Base-by-base conservation (phyloP, 2,113 vertebrate genomes). In the Rostratula benghalensis region DNA sequence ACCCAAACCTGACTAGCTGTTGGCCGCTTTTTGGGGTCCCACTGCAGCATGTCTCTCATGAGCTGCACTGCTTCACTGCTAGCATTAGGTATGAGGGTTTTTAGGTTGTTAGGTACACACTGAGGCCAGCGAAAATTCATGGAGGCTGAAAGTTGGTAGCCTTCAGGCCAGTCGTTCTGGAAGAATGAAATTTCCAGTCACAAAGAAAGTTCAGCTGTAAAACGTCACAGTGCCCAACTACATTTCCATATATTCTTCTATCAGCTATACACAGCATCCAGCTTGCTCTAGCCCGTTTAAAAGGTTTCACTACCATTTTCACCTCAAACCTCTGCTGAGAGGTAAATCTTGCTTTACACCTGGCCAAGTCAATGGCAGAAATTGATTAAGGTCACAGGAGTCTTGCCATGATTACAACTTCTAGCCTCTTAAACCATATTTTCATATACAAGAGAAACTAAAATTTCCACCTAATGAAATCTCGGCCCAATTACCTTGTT, bases 51-150 rank as follows among this genome's bases (percentile, higher is more conserved):
- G 91, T 98, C 98, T 93, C 98, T 98, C 97, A 98, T 98, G 84
- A 98, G 98, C 51, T 98, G 98, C 85, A 98, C 96, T 0, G 98
- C 98, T 90, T 98, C 98, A 10, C 98, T 98, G 93, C 98, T 97
- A 28, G 98, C 98, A 56, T 98, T 98, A 70, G 98, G 98, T 87
- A 98, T 96, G 45, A 98, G 96, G 18, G 97, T 98, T 96, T 98
- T 98, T 21, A 98, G 80, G 95, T 98, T 98, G 86, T 97, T 98
- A 63, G 98, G 98, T 11, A 98, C 89, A 61, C 98, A 98, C 69
- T 98, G 98, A 53, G 98, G 98, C 98, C 98, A 98, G 53, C 89
- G 98, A 95, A 98, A 98, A 93, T 94, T 98, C 98, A 98, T 98
- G 5, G 97, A 97, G 69, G 92, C 96, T 35, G 98, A 98, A 43